Base-by-base conservation (phyloP, 2,888 invertebrate species). In the Ecdyonurus torrentis region DNA sequence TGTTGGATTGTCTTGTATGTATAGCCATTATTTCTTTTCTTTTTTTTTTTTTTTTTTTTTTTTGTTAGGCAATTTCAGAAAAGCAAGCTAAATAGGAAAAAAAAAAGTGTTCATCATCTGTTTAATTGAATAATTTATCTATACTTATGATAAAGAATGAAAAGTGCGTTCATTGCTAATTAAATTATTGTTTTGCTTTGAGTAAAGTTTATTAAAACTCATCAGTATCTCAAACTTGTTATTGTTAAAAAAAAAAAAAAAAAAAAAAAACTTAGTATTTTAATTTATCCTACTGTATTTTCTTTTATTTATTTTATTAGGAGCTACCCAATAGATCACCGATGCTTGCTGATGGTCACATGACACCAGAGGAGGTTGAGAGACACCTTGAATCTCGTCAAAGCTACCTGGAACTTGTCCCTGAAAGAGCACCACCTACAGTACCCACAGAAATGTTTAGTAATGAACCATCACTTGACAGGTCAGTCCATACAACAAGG, bases 381-480 rank as follows among this genome's bases (percentile, higher is more conserved):
- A 81, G 91, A 52, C 93, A 94, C 73, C 77, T 94, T 66, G 92
- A 93, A 73, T 88, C 91, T 18, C 79, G 88, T 19, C 89, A 89
- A 69, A 85, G 85, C 23, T 85, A 88, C 72, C 77, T 89, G 76
- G 88, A 91, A 74, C 77, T 91, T 66, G 79, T 89, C 66, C 88
- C 89, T 1, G 92, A 92, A 73, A 83, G 89, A 68, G 89, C 92
- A 25, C 91, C 92, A 0, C 86, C 91, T 1, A 91, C 91, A 15
- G 89, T 94, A 25, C 94, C 94, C 2, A 89, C 87, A 53, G 93
- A 94, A 76, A 91, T 94, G 87, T 94, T 95, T 72, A 93, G 92
- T 75, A 93, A 93, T 75, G 93, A 94, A 70, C 91, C 91, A 62
- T 91, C 92, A 1, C 76, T 90, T 60, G 91, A 91, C 73, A 89